Evolutionary conservation across 2,888 invertebrate species (phyloP), one percentile per base, ranked within the genome.

Genomic region (Halictus ligatus): DNA sequence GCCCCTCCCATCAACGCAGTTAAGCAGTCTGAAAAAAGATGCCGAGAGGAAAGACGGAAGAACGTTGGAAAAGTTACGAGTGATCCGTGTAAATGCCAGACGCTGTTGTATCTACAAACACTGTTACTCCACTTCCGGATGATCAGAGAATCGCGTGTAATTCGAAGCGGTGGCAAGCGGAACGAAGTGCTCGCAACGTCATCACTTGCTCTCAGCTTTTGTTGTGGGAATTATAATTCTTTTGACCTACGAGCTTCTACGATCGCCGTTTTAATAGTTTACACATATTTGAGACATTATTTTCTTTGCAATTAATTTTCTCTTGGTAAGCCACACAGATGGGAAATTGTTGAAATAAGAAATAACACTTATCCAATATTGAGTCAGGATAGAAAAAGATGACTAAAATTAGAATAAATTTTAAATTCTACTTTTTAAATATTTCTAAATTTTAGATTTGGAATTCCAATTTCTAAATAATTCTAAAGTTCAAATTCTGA

Each of bases 131-230:
- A 46, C 18, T 43, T 40, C 43, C 64, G 75, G 15, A 67, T 78
- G 75, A 58, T 78, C 75, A n/a, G 71, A 29, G 74, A 82, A 46
- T 75, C 84, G 74, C 71, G 54, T 82, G 40, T 78, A 82, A 82
- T 84, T 78, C n/a, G 74, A 21, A 21, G 67, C 25, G 18, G 18
- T 35, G 21, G 13, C 58, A 60, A 21, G 15, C 5, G 72, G 10
- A 60, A 25, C 60, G 25, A 60, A 25, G 13, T 60, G 60, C 5
- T 25, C 6, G 25, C 25, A 6, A 25, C 5, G 13, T 6, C 25
- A 60, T 1, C 10, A 1, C 13, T n/a, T 60, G 25, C 12, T 25
- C 25, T 25, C 25, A 60, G 1, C 58, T 13, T 25, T 25, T 54
- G 35, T 35, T n/a, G 0, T 10, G 21, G 12, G 6, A 25, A 60